These are phyloP conservation scores for Cottus gobio DNA, from an alignment of 2,113 vertebrate genomes.

Conservation along the genomic window DNA sequence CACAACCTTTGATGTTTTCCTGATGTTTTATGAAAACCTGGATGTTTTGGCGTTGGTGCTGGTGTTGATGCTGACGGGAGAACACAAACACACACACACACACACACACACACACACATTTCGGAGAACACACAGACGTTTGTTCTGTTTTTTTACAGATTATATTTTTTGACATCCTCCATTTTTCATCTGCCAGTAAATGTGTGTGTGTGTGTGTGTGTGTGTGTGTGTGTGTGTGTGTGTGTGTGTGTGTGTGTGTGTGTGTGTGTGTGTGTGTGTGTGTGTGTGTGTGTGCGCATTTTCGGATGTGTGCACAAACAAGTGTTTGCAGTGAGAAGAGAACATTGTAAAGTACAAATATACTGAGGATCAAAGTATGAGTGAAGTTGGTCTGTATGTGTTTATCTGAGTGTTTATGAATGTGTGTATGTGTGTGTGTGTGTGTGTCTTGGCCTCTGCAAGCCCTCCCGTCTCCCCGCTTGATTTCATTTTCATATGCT, in stretches of 20 bases:
- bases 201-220: background rate
- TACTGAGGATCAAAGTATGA: background rate
- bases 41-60: slow-evolving; percentile 46
- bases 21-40: slow-evolving; percentile 43
- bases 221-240: too few relatives aligned
- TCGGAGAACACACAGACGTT: slow-evolving; percentile 6
- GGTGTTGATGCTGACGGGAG: background rate
- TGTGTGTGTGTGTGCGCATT: too few relatives aligned
- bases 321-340: background rate
- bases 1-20: slow-evolving; percentile 64
- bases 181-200: slow-evolving; percentile 5
- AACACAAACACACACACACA: background rate
- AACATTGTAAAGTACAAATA: slow-evolving; percentile 5
- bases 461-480: slow-evolving; percentile 29
- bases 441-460: slow-evolving; percentile 31
- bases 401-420: background rate
- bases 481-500: slow-evolving; percentile 65
- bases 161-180: slow-evolving; percentile 47
- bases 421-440: slow-evolving; percentile 10
- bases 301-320: slow-evolving; percentile 18
- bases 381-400: background rate
- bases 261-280: background rate
- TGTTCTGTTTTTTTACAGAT: background rate
- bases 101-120: background rate
- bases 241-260: too few relatives aligned